Conservation (phyloP, 1,140 invertebrate genomes). For the Trachelipus rathkii region DNA sequence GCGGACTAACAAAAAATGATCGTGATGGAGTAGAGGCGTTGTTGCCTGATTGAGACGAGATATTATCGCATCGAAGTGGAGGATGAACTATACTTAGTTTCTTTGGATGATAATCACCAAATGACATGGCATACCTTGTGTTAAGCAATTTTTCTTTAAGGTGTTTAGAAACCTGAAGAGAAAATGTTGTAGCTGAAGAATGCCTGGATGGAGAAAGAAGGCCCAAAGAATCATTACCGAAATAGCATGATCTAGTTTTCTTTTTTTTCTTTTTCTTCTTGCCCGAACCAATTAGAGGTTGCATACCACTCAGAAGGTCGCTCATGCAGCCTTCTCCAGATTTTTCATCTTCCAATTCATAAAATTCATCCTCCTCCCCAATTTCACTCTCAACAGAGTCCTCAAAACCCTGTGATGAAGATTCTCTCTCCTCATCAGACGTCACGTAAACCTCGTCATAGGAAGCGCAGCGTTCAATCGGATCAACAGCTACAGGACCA, state of each 20-base stretch:
- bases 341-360: neutral
- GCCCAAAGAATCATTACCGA: neutral
- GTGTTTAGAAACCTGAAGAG: neutral
- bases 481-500: neutral
- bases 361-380: neutral
- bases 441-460: slow-evolving; percentile 16
- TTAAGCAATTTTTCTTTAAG: neutral
- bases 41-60: neutral
- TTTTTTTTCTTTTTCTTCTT: neutral
- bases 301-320: neutral
- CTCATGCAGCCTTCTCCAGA: neutral
- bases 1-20: slow-evolving; percentile 43
- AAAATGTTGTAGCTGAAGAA: neutral
- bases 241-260: neutral
- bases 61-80: neutral
- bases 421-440: neutral
- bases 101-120: neutral
- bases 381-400: neutral
- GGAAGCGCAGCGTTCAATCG: neutral
- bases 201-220: neutral
- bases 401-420: neutral
- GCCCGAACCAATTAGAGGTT: neutral
- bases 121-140: neutral
- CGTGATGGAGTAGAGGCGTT: neutral
- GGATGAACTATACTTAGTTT: slow-evolving; percentile 18